Base-by-base conservation (phyloP, 2,113 vertebrate genomes). In the Chroicocephalus ridibundus region DNA sequence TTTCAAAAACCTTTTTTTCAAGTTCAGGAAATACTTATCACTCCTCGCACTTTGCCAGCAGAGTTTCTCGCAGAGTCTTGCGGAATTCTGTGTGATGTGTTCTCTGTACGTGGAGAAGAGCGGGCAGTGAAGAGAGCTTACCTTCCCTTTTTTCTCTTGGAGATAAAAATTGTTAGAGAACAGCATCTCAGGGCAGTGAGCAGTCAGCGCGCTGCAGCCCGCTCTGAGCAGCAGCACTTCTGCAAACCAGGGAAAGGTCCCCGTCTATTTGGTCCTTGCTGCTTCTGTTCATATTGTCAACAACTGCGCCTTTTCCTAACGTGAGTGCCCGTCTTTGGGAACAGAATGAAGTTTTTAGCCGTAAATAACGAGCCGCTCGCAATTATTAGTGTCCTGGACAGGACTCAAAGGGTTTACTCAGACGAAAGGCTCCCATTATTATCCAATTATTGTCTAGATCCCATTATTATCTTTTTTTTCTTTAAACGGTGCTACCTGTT, bases 321-420 rank as follows among this genome's bases (percentile, higher is more conserved):
- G 3, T 32, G 44, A 61, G 12, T 17, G 8, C 49, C 76, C 80
- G 68, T 44, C 90, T 96, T 29, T 84, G 32, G 70, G 86, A 93
- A 69, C 57, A 75, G 76, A 75, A 76, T 69, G 80, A 81, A 86
- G 49, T 64, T 95, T 93, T 92, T 61, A 84, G 47, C 72, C 15
- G 6, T 85, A 82, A 91, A 78, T 92, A 84, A 91, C 49, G 77
- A 95, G 54, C 83, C 79, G 5, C 75, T 89, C 6, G 1, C 57
- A 85, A 38, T 95, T 88, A 66, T 52, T 88, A 47, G 40, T 95
- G 89, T 69, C 22, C 82, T 96, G 91, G 78, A 62, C 51, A 34
- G 36, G 58, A 40, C 86, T 90, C 88, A 88, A 82, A 90, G 82
- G 68, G 38, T 66, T 94, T 79, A 65, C 40, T 82, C 9, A 8